Percentiles rank a stretch among this genome's conserved stretches.
Conservation (phyloP, 2,888 invertebrate genomes). For the Hypsopygia costalis region DNA sequence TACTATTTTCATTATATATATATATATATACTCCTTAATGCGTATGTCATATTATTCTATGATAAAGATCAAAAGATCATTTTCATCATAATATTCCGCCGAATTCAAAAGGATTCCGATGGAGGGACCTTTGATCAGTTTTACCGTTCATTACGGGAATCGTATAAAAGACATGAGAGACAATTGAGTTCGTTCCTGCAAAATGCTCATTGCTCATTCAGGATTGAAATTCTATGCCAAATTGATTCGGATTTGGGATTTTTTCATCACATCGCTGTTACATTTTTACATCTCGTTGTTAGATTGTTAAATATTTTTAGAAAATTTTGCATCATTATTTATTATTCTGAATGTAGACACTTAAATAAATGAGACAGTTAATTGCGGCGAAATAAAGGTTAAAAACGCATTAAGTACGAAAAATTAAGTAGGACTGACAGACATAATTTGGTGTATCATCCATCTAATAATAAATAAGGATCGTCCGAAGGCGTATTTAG, state of each 20-base stretch:
- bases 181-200: background rate
- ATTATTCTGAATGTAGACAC: too few relatives aligned
- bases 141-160: background rate
- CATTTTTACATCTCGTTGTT: too few relatives aligned
- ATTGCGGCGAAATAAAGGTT: too few relatives aligned
- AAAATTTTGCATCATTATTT: too few relatives aligned
- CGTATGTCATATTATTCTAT: too few relatives aligned
- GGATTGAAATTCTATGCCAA: background rate
- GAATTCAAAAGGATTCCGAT: background rate
- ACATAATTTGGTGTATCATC: slow-evolving; percentile 43
- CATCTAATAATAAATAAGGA: slow-evolving; percentile 47
- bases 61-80: background rate
- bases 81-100: background rate
- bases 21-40: too few relatives aligned
- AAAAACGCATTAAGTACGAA: background rate
- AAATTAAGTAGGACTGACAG: slow-evolving; percentile 15
- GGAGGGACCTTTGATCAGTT: background rate
- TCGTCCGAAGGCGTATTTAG: slow-evolving; percentile 52
- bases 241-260: too few relatives aligned
- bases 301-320: too few relatives aligned
- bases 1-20: too few relatives aligned
- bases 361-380: too few relatives aligned
- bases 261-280: too few relatives aligned
- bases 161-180: background rate
- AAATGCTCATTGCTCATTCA: background rate